These are phyloP conservation scores for Sebastes kiyomatsui DNA, from an alignment of 2,797 vertebrate species.

Conservation along the genomic window DNA sequence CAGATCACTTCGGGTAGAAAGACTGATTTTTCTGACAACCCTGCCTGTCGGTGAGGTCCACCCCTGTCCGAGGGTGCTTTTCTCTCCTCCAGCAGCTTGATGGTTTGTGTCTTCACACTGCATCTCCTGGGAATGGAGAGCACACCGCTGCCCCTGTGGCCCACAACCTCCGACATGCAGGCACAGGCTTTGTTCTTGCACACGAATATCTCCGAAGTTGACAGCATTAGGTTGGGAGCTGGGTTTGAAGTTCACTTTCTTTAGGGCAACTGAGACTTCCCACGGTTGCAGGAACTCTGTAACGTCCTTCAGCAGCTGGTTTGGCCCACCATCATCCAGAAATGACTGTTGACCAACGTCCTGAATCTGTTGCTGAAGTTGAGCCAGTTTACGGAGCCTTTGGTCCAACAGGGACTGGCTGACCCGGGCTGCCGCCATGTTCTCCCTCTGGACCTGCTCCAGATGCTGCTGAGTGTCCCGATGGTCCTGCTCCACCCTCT, in stretches of 20 bases:
- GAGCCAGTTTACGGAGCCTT: constrained; percentile 68
- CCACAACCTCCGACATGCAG: constrained; percentile 74
- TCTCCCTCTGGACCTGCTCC: constrained; percentile 79
- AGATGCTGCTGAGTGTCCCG: constrained; percentile 75
- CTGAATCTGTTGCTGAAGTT: constrained; percentile 70
- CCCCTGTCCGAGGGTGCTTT: constrained; percentile 34
- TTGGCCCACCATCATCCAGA: constrained; percentile 20
- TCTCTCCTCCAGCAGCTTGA: constrained; percentile 31
- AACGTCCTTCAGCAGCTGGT: constrained; percentile 64
- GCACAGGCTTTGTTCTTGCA: constrained; percentile 76
- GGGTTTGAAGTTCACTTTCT: constrained; percentile 82
- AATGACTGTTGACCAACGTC: constrained; percentile 34
- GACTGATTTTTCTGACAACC: constrained; percentile 75
- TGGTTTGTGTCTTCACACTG: constrained; percentile 41
- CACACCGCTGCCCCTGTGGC: constrained; percentile 73
- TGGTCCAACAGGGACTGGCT: constrained; percentile 74
- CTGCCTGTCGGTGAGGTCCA: constrained; percentile 58
- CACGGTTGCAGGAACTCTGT: constrained; percentile 79
- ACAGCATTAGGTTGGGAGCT: constrained; percentile 81
- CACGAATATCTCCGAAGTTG: constrained; percentile 78
- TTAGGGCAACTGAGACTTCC: constrained; percentile 81
- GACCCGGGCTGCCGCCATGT: constrained; percentile 68
- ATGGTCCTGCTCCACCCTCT: constrained; percentile 83
- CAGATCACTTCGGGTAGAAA: constrained; percentile 67
- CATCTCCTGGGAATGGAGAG: constrained; percentile 74